Conservation (phyloP, 2,113 vertebrate genomes). For the Aptenodytes forsteri region DNA sequence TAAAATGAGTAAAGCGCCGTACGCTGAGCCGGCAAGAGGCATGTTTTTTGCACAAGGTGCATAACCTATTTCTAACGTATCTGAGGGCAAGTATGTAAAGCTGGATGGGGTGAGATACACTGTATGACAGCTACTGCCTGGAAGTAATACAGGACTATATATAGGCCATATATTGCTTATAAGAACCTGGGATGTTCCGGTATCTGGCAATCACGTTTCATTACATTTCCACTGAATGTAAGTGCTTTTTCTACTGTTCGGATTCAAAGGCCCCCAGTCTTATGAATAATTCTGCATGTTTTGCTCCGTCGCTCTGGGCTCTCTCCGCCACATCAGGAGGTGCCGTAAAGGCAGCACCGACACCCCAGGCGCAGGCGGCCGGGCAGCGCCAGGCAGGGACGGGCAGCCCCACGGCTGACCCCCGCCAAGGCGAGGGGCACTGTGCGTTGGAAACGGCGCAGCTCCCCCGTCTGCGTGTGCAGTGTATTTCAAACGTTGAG, state of each 20-base stretch:
- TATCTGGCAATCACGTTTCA: background rate
- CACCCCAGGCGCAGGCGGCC: background rate
- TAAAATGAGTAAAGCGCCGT: fast-evolving
- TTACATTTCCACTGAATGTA: background rate
- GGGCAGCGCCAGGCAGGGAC: background rate
- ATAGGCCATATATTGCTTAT: fast-evolving
- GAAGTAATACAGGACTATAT: fast-evolving
- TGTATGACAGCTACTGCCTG: background rate
- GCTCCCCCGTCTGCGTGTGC: fast-evolving
- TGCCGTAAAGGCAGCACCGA: background rate
- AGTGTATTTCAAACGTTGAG: fast-evolving
- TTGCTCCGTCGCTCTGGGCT: background rate
- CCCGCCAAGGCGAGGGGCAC: background rate
- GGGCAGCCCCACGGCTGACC: background rate
- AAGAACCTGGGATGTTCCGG: background rate
- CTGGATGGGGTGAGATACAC: background rate
- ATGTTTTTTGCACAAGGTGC: fast-evolving
- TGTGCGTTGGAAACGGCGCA: fast-evolving
- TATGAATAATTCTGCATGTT: background rate
- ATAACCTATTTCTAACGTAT: fast-evolving
- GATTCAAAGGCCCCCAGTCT: background rate
- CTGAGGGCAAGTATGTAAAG: background rate
- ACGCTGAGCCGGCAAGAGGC: fast-evolving
- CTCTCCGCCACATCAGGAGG: background rate
- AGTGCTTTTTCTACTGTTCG: background rate